Evolutionary conservation across 2,888 invertebrate species (phyloP), one percentile per base, ranked within the genome.

Genomic region (Caenorhabditis virilis): DNA sequence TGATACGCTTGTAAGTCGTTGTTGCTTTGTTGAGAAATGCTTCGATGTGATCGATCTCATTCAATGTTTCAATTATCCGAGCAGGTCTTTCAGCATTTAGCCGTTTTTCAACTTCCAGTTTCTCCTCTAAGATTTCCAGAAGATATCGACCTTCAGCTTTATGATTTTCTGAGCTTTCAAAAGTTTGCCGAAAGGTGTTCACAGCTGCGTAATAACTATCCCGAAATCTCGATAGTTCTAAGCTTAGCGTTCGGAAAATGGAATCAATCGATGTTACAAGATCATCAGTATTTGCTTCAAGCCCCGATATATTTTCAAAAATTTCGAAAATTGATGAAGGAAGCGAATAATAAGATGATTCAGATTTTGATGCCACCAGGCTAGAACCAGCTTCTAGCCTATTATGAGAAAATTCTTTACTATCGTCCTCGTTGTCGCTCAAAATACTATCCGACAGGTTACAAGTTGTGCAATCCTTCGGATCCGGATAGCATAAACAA

Each of bases 381-480:
- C 6, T 9, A 30, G 13, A 9, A 9, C 13, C 30, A 26, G 15
- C 6, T 36, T 16, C 15, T 27, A 9, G 27, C 36, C 42, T 59
- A 7, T 13, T 18, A 42, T 6, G 3, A 9, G 18, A 9, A 13
- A 13, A 22, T 20, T 42, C 33, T 9, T 51, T 46, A 15, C 51
- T 39, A 11, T 23, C 15, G 5, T 35, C 35, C 23, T 39, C 27
- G 20, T 26, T n/a, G n/a, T n/a, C n/a, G n/a, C n/a, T n/a, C n/a
- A n/a, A n/a, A n/a, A n/a, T n/a, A n/a, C n/a, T n/a, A n/a, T n/a
- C n/a, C 6, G 30, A 30, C 13, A 9, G 30, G 23, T 20, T 53
- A 16, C 61, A 62, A 4, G 61, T 62, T 7, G 61, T 52, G 18
- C 61, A 62, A 22, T 62, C 61, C 25, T 46, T 42, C 18, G 25